Percentiles rank a stretch among this genome's conserved stretches.
Conservation (phyloP, 2,888 invertebrate species). For the Marasmarcha lunaedactyla region DNA sequence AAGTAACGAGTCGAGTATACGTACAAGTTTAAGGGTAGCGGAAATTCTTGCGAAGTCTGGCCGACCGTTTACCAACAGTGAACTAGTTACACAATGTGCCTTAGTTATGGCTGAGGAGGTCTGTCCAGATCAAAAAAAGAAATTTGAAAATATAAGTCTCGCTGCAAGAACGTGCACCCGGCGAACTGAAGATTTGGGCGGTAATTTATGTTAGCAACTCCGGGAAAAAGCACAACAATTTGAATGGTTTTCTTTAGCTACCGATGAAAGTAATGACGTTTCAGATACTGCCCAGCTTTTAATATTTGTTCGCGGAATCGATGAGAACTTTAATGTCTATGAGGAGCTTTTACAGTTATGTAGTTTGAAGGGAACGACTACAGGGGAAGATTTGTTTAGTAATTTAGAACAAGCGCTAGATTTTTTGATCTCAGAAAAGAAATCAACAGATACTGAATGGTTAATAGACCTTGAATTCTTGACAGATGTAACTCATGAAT, state of each 20-base stretch:
- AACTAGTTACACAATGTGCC: constrained; percentile 10
- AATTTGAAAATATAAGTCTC: no score
- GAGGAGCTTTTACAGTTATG: constrained; percentile 11
- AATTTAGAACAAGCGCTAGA: constrained; percentile 7
- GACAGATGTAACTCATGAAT: constrained; percentile 4
- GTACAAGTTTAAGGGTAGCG: constrained; percentile 6
- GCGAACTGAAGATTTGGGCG: constrained; percentile 7
- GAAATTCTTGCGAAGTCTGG: constrained; percentile 10
- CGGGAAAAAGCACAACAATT: not conserved
- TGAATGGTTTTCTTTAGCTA: not conserved
- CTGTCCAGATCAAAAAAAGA: constrained; percentile 8
- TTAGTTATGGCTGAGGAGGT: constrained; percentile 7
- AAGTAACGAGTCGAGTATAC: not conserved
- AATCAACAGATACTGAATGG: constrained; percentile 2
- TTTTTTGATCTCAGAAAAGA: constrained; percentile 1
- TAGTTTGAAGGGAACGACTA: constrained; percentile 13
- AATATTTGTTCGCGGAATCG: constrained; percentile 5
- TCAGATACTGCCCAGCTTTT: not conserved
- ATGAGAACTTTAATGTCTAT: constrained; percentile 13
- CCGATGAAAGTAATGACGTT: constrained; percentile 1
- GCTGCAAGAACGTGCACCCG: constrained; percentile 6
- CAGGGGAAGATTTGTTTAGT: constrained; percentile 10
- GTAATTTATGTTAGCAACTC: constrained; percentile 6
- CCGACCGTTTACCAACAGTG: constrained; percentile 8
- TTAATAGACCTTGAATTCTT: constrained; percentile 3